Percentiles rank a stretch among this genome's conserved stretches.
Conservation (phyloP, 2,888 invertebrate species). For the Sphaerophoria taeniata region DNA sequence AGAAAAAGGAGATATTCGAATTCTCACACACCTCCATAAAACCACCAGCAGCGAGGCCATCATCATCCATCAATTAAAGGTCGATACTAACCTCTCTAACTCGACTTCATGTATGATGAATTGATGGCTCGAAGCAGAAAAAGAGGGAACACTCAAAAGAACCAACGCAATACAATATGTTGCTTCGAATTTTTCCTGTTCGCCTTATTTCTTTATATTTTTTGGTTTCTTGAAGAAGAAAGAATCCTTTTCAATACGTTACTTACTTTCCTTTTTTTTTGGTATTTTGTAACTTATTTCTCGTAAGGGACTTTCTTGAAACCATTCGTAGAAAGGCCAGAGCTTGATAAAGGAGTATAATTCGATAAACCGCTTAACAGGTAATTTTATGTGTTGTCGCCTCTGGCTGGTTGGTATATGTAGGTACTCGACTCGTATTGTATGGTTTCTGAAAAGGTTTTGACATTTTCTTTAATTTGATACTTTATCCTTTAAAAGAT, state of each 20-base stretch:
- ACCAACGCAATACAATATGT: conserved; percentile 40
- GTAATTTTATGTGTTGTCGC: conserved; percentile 59
- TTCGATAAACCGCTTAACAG: conserved; percentile 70
- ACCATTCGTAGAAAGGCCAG: conserved; percentile 48
- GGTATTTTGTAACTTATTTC: background rate
- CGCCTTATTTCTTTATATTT: too few relatives aligned
- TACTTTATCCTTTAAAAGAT: conserved; percentile 47
- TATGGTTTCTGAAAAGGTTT: conserved; percentile 63
- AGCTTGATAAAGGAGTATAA: conserved; percentile 42
- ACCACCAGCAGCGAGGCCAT: background rate
- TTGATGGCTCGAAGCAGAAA: conserved; percentile 22
- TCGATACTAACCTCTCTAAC: background rate
- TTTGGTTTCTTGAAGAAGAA: conserved; percentile 46
- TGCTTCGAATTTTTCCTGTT: conserved; percentile 42
- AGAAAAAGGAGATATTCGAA: conserved; percentile 13
- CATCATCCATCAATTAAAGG: conserved; percentile 43
- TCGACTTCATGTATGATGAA: conserved; percentile 5
- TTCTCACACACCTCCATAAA: conserved; percentile 24
- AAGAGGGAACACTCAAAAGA: conserved; percentile 28
- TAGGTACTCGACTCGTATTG: conserved; percentile 23
- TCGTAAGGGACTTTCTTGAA: conserved; percentile 46
- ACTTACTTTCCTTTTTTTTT: conserved; percentile 12
- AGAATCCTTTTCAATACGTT: conserved; percentile 47
- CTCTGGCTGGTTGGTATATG: background rate
- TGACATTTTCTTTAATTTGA: conserved; percentile 62